phyloP scores from a whole-genome alignment of 2,113 vertebrate genomes.

The Entelurus aequoreus region DNA sequence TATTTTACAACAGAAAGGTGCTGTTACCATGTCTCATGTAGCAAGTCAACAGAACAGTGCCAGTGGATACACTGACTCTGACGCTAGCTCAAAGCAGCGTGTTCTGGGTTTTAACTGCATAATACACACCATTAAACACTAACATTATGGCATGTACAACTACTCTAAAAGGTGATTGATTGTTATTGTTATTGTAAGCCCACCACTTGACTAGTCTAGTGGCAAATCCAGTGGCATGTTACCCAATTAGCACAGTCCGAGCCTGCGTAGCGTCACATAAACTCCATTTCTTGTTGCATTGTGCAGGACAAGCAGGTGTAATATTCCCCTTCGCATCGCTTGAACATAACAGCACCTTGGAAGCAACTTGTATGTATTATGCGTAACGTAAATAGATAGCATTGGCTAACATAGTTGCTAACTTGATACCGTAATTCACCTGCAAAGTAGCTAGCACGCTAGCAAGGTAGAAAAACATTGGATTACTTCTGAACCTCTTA shows the following conservation, averaged over 20 bases:
- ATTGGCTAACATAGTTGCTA: conserved; percentile 23
- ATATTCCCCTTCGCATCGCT: not conserved
- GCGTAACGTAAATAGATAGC: conserved; percentile 7
- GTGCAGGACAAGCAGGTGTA: not conserved
- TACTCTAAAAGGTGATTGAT: not conserved
- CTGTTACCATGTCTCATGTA: too few relatives aligned
- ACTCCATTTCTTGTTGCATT: not conserved
- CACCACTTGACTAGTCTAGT: not conserved
- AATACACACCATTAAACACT: not conserved
- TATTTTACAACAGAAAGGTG: too few relatives aligned
- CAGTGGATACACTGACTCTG: not conserved
- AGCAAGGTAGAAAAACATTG: conserved; percentile 6
- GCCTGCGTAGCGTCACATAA: conserved; percentile 8
- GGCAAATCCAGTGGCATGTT: conserved; percentile 11
- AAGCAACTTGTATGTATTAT: not conserved
- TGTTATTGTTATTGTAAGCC: too few relatives aligned
- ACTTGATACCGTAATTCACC: conserved; percentile 48
- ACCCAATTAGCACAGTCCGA: conserved; percentile 12
- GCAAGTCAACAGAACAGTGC: not conserved
- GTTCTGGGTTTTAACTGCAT: not conserved
- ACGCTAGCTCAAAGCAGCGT: not conserved
- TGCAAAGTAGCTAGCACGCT: conserved; percentile 47
- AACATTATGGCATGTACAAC: not conserved
- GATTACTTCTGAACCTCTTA: conserved; percentile 9
- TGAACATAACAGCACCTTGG: too few relatives aligned